phyloP scores from a whole-genome alignment of 2,888 invertebrate genomes.

The Autographa gamma region DNA sequence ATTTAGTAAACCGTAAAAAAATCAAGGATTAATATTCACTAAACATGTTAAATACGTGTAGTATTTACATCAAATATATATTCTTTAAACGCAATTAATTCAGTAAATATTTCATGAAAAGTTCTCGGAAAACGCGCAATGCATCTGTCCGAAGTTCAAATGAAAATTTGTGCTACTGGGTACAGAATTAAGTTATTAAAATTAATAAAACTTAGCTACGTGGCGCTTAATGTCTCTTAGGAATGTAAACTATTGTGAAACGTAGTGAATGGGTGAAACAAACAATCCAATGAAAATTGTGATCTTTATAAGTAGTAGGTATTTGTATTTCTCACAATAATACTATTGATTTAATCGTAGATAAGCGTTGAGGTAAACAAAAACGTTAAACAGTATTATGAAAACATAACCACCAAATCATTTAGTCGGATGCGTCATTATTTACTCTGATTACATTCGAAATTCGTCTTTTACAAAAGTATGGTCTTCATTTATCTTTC shows the following conservation, averaged over 20 bases:
- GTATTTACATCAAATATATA: no score
- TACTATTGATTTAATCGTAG: not conserved
- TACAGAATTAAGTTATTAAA: slow-evolving; percentile 1
- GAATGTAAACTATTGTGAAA: not conserved
- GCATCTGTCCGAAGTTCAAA: not conserved
- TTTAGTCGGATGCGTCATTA: not conserved
- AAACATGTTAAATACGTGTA: no score
- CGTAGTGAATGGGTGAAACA: not conserved
- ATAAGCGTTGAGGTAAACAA: not conserved
- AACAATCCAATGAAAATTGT: no score
- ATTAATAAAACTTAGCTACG: not conserved
- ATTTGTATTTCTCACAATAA: not conserved
- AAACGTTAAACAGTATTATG: not conserved
- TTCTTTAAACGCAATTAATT: no score
- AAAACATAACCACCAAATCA: not conserved
- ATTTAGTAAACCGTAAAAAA: no score
- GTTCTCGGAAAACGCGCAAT: not conserved
- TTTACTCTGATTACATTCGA: not conserved
- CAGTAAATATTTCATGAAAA: not conserved
- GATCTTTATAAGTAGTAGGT: not conserved
- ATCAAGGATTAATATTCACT: no score
- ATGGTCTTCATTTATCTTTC: no score
- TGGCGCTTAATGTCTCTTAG: not conserved
- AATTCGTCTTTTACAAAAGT: no score
- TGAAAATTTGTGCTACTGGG: not conserved